phyloP scores from a whole-genome alignment of 2,113 vertebrate genomes.

The Taurulus bubalis region DNA sequence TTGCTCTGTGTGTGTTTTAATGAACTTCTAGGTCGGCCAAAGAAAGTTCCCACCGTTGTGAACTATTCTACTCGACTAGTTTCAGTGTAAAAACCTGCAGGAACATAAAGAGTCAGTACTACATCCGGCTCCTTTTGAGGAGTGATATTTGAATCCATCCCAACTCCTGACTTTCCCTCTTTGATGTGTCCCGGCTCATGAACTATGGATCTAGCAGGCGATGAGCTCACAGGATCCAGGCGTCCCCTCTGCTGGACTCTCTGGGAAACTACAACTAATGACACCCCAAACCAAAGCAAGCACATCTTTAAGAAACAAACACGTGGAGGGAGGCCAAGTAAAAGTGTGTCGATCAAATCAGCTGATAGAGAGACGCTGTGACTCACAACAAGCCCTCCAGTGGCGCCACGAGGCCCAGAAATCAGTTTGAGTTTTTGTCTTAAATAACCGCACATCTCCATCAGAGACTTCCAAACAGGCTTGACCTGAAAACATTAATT shows the following conservation, averaged over 20 bases:
- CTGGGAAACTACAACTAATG: conserved; percentile 10
- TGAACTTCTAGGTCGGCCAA: background rate
- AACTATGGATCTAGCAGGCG: background rate
- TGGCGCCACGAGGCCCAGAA: background rate
- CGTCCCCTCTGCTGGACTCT: conserved; percentile 26
- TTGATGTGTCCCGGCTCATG: conserved; percentile 5
- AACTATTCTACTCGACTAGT: background rate
- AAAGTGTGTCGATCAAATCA: conserved; percentile 3
- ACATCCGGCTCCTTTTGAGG: background rate
- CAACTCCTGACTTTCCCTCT: conserved; percentile 13
- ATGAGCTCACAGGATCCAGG: conserved; percentile 4
- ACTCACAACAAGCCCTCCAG: background rate
- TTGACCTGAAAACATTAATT: conserved; percentile 83
- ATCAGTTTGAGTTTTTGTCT: conserved; percentile 36
- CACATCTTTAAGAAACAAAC: background rate
- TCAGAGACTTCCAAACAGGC: conserved; percentile 42
- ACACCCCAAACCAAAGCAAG: conserved; percentile 14
- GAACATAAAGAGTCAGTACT: background rate
- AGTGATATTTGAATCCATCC: conserved; percentile 15
- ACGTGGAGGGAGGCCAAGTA: background rate
- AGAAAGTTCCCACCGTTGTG: background rate
- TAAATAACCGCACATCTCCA: conserved; percentile 74
- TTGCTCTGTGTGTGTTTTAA: background rate
- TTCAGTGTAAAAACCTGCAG: background rate
- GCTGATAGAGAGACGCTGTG: background rate